phyloP scores from a whole-genome alignment of 2,888 invertebrate species.

The Lycophotia porphyrea region DNA sequence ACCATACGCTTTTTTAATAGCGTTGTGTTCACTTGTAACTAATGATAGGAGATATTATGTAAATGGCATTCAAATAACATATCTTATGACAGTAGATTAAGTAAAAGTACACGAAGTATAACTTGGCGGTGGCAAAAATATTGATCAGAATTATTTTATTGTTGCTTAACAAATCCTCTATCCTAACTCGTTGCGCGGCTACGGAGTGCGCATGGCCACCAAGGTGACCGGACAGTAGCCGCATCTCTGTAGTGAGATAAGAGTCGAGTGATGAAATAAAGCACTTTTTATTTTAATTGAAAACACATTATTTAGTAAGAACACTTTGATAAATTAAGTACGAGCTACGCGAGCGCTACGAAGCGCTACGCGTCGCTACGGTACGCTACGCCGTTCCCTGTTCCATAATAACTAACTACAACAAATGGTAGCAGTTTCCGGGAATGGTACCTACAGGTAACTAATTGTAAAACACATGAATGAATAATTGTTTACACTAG shows the following conservation, averaged over 20 bases:
- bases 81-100: neutral
- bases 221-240: neutral
- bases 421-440: neutral
- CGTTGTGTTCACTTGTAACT: neutral
- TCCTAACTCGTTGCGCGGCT: neutral
- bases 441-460: neutral
- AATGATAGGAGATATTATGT: neutral
- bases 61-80: neutral
- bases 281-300: neutral
- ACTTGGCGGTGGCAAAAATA: neutral
- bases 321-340: neutral
- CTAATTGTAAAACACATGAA: neutral
- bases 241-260: neutral
- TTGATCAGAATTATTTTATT: neutral
- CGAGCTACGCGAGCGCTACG: conserved; percentile 41
- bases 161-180: neutral
- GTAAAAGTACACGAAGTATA: neutral
- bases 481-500: neutral
- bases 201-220: neutral
- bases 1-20: neutral
- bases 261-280: neutral
- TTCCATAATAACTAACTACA: neutral
- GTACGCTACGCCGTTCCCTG: conserved; percentile 11
- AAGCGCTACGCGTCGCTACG: conserved; percentile 31
- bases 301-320: neutral